Evolutionary conservation across 2,113 vertebrate species (phyloP).

Genomic region (rabbit (Oryctolagus cuniculus)): mOryCun1.1 NC_091442.1:12742001-12742500

Average conservation of each 20-base stretch:
- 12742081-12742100: too few species aligned
- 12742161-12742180: neutral
- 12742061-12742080: neutral
- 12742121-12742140: too few species aligned
- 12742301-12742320: neutral
- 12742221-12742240: neutral
- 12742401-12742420: neutral
- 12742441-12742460: neutral
- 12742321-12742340: accelerated
- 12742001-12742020: accelerated
- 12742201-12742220: too few species aligned
- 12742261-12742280: neutral
- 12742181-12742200: neutral
- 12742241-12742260: neutral
- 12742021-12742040: neutral
- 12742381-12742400: accelerated
- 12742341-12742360: neutral
- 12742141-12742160: too few species aligned
- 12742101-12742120: too few species aligned
- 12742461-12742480: neutral
- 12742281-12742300: neutral
- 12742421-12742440: neutral
- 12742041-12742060: neutral
- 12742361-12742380: too few species aligned
- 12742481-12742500: neutral